Evolutionary conservation across 2,113 vertebrate genomes (phyloP).

Genomic region (Lepus europaeus): DNA sequence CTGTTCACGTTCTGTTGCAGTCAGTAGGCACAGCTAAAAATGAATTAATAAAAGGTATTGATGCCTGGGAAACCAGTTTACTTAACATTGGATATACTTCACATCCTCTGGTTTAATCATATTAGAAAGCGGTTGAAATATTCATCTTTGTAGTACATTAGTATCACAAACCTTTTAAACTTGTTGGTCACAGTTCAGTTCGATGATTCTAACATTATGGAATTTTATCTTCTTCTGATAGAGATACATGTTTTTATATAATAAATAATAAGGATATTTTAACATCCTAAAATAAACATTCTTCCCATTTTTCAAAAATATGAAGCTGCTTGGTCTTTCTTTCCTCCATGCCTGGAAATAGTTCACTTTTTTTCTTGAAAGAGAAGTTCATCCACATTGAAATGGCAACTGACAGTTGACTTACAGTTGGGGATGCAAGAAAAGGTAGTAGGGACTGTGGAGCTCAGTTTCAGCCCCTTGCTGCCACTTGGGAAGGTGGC

Average conservation of each 20-base stretch:
- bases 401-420: not conserved
- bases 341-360: not conserved
- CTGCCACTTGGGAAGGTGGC: not conserved
- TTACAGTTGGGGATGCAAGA: not conserved
- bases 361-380: not conserved
- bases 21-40: not conserved
- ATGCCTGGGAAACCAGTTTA: not conserved
- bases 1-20: not conserved
- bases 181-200: not conserved
- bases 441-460: not conserved
- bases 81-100: not conserved
- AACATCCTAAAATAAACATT: slow-evolving; percentile 8
- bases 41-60: not conserved
- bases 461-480: no score
- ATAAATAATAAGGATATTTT: not conserved
- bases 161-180: not conserved
- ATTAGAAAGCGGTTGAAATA: not conserved
- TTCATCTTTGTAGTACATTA: not conserved
- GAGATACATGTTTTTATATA: not conserved
- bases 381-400: not conserved
- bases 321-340: not conserved
- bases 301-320: not conserved
- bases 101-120: not conserved
- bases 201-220: not conserved
- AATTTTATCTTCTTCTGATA: not conserved